phyloP scores from a whole-genome alignment of 2,113 vertebrate genomes.

The Trichechus manatus region DNA sequence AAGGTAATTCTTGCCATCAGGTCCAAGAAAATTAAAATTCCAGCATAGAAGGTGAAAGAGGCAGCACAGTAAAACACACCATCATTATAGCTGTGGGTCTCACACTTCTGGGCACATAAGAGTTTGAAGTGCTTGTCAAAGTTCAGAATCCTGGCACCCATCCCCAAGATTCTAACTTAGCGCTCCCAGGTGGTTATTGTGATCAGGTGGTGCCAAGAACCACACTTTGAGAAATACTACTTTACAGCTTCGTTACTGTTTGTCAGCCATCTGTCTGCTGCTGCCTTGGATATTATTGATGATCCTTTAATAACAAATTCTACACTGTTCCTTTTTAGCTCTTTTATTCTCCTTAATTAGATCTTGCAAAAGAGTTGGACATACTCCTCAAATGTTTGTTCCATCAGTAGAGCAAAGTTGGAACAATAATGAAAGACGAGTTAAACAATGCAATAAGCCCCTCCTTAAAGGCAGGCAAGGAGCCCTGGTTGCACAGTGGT shows the following conservation, averaged over 20 bases:
- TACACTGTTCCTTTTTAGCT: background rate
- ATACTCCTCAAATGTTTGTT: background rate
- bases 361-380: background rate
- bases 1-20: background rate
- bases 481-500: background rate
- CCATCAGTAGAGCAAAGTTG: background rate
- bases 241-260: background rate
- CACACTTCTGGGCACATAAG: background rate
- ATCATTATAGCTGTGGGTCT: background rate
- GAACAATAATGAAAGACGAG: background rate
- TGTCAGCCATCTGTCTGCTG: background rate
- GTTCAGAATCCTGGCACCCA: background rate
- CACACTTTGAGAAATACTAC: background rate
- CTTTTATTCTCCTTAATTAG: slow-evolving; percentile 10
- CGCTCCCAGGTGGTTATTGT: background rate
- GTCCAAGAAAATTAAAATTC: background rate
- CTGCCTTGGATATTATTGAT: background rate
- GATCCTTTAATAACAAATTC: background rate
- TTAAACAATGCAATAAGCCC: background rate
- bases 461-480: background rate
- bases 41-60: background rate
- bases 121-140: background rate
- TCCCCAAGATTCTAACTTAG: background rate
- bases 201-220: background rate
- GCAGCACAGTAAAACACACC: background rate